Evolutionary conservation across 1,140 invertebrate species (phyloP).

Genomic region (Eriocheir sinensis): DNA sequence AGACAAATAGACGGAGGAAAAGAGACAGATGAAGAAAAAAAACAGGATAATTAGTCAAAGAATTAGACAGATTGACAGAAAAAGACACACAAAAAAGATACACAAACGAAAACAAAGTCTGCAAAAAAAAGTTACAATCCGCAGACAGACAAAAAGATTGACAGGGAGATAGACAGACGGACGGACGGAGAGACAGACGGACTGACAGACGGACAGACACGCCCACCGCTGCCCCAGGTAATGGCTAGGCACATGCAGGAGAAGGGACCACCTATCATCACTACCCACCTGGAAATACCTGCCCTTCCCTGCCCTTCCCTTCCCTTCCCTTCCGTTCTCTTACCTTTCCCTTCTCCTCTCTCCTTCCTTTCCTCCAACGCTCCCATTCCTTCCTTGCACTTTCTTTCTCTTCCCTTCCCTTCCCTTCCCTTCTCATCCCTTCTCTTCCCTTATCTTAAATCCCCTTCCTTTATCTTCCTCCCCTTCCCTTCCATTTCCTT

Average conservation of each 20-base stretch:
- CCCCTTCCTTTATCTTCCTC: not conserved
- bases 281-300: not conserved
- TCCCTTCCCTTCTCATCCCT: not conserved
- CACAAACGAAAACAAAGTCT: not conserved
- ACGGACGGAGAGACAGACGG: constrained; percentile 35
- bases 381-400: not conserved
- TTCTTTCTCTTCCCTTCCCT: not conserved
- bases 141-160: not conserved
- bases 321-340: not conserved
- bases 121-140: no score
- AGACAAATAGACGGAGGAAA: not conserved
- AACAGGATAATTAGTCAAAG: no score
- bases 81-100: not conserved
- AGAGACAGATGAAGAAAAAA: constrained; percentile 23
- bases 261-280: constrained; percentile 12
- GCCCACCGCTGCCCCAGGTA: not conserved
- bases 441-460: no score
- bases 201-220: constrained; percentile 19
- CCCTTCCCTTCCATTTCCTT: constrained; percentile 2
- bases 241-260: not conserved
- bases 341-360: not conserved
- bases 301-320: not conserved
- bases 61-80: not conserved
- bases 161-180: not conserved
- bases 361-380: not conserved